Conservation (phyloP, 2,797 vertebrate genomes). For the Diplodus sargus region DNA sequence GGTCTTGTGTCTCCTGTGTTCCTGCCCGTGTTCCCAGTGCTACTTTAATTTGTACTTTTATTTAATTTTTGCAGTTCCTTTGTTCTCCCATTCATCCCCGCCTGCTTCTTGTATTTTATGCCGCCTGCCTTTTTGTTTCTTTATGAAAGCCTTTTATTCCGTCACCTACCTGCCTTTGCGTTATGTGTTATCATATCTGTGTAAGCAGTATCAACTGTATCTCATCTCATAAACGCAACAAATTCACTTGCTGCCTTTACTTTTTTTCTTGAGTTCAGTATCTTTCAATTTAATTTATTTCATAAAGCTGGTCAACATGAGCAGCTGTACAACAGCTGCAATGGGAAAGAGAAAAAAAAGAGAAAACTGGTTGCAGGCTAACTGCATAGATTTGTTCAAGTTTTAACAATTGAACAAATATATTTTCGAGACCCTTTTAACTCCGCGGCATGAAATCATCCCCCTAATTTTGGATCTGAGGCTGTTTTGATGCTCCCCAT, state of each 20-base stretch:
- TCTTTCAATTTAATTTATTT: background rate
- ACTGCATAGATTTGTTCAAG: background rate
- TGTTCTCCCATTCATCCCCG: too few relatives aligned
- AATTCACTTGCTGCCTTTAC: background rate
- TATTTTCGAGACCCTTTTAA: background rate
- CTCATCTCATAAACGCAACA: background rate
- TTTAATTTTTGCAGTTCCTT: too few relatives aligned
- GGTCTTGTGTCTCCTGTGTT: too few relatives aligned
- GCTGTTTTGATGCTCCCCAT: slow-evolving; percentile 35
- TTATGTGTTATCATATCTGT: background rate
- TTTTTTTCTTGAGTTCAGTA: background rate
- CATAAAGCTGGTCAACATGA: background rate
- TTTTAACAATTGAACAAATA: slow-evolving; percentile 7
- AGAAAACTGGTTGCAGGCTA: background rate
- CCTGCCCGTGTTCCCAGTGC: too few relatives aligned
- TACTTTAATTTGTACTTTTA: too few relatives aligned
- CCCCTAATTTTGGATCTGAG: slow-evolving; percentile 4
- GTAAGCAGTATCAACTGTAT: background rate
- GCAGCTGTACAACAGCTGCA: background rate
- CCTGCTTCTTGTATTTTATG: too few relatives aligned
- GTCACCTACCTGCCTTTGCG: too few relatives aligned
- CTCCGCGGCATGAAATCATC: slow-evolving; percentile 7
- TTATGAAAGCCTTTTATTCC: too few relatives aligned
- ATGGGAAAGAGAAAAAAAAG: background rate
- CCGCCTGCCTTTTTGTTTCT: too few relatives aligned